Evolutionary conservation across 1,140 invertebrate genomes (phyloP).

Genomic region (Diplogasteroides magnus): DNA sequence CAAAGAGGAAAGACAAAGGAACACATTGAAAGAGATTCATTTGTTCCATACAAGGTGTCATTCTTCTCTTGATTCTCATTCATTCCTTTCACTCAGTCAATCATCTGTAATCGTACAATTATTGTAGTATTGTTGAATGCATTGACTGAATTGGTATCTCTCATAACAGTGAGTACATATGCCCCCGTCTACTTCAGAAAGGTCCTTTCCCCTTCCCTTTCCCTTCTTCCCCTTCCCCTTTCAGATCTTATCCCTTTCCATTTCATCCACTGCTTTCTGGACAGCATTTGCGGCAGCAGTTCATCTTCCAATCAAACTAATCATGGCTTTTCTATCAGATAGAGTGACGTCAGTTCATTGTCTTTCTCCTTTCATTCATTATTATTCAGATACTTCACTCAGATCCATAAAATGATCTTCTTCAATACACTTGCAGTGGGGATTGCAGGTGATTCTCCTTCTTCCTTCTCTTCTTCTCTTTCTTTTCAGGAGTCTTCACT

Average conservation of each 20-base stretch:
- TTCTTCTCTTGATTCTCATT: neutral
- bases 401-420: constrained; percentile 40
- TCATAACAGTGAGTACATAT: constrained; percentile 22
- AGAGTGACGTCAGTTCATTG: constrained; percentile 10
- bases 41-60: constrained; percentile 28
- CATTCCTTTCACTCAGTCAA: constrained; percentile 12
- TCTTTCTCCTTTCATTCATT: no score
- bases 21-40: constrained; percentile 26
- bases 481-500: constrained; percentile 19
- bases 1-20: constrained; percentile 23
- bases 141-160: constrained; percentile 25
- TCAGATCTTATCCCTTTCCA: no score
- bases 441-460: constrained; percentile 34
- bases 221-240: no score
- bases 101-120: constrained; percentile 25
- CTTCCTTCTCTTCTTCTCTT: no score
- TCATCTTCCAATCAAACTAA: constrained; percentile 23
- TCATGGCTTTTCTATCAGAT: constrained; percentile 20
- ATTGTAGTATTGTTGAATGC: constrained; percentile 31
- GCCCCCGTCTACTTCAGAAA: constrained; percentile 25
- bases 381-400: constrained; percentile 34
- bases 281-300: constrained; percentile 4
- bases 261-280: neutral
- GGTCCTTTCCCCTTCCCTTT: no score
- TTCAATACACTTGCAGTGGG: constrained; percentile 43